A percentile compares a stretch with the other conserved stretches of the same genome.
Evolutionary conservation across 2,113 vertebrate genomes (phyloP).

Genomic region (Entomyzon cyanotis): DNA sequence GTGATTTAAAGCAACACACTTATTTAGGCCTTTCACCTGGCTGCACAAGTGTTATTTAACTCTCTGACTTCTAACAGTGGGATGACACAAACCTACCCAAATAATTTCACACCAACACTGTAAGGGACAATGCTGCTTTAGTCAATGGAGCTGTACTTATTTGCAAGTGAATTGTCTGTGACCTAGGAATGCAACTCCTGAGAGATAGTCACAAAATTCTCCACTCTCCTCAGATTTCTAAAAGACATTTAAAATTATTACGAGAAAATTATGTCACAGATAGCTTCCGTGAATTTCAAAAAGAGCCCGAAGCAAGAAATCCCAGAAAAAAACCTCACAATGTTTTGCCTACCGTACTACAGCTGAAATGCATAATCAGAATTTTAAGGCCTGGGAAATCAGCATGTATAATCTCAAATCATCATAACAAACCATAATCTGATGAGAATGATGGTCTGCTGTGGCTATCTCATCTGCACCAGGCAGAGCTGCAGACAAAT

Average conservation of each 20-base stretch:
- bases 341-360: not conserved
- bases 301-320: not conserved
- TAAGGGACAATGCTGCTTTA: not conserved
- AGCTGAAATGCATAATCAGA: not conserved
- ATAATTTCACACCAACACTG: not conserved
- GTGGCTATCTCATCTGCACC: not conserved
- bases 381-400: not conserved
- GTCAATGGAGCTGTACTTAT: not conserved
- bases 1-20: not conserved
- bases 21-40: not conserved
- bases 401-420: not conserved
- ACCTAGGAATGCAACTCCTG: not conserved
- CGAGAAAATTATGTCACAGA: not conserved
- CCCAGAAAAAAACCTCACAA: not conserved
- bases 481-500: not conserved
- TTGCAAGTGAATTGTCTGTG: not conserved
- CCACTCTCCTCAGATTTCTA: not conserved
- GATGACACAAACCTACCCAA: not conserved
- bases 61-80: not conserved
- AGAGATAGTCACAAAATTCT: not conserved
- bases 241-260: not conserved
- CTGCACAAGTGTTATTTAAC: not conserved
- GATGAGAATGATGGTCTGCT: not conserved
- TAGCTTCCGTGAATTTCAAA: not conserved
- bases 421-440: not conserved